Evolutionary conservation across 1,140 invertebrate species (phyloP).

Genomic region (Magallana ariakensis): DNA sequence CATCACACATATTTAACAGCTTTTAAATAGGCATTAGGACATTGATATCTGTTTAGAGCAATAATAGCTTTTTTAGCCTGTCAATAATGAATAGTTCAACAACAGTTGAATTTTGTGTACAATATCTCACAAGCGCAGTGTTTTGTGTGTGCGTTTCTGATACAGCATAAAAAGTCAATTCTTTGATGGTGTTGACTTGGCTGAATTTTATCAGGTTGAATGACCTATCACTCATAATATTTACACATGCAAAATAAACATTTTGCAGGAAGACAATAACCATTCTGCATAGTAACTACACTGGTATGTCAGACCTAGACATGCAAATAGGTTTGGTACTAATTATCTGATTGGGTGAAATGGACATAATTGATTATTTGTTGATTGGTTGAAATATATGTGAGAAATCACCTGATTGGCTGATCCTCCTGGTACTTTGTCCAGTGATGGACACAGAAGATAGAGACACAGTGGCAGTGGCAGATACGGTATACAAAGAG

Average conservation of each 20-base stretch:
- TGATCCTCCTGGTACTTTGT: background rate
- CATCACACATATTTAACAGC: too few relatives aligned
- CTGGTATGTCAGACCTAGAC: background rate
- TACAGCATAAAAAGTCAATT: too few relatives aligned
- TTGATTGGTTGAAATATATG: background rate
- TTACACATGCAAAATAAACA: background rate
- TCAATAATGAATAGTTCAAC: too few relatives aligned
- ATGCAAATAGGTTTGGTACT: background rate
- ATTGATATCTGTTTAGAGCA: too few relatives aligned
- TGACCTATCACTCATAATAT: too few relatives aligned
- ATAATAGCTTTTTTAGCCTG: too few relatives aligned
- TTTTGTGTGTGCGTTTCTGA: too few relatives aligned
- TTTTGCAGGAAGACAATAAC: conserved; percentile 3
- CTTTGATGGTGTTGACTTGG: too few relatives aligned
- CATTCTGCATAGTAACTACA: background rate
- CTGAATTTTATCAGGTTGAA: too few relatives aligned
- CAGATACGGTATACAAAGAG: background rate
- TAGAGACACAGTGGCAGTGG: background rate
- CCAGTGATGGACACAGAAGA: background rate
- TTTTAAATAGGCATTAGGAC: too few relatives aligned
- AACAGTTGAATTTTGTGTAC: too few relatives aligned
- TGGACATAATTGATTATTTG: background rate
- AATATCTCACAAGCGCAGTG: too few relatives aligned
- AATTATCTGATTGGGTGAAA: background rate
- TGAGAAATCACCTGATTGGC: conserved; percentile 23